Conservation (phyloP, 64 coral and sea anemone species). For the Trachythela sp. region DNA sequence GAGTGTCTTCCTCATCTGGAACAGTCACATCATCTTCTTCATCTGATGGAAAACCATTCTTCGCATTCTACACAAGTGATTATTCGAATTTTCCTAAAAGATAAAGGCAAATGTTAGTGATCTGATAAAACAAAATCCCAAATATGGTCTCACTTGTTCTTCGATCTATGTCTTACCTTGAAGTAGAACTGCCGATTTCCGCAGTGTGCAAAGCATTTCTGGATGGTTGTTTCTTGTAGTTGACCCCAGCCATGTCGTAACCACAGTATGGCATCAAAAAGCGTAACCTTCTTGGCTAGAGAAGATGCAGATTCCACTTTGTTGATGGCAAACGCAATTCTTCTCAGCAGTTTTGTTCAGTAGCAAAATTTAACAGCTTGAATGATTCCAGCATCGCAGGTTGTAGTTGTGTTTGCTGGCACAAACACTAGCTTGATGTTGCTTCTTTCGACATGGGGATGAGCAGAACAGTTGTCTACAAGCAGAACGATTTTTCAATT, state of each 20-base stretch:
- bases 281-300: neutral
- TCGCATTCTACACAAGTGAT: neutral
- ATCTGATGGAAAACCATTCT: neutral
- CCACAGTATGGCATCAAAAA: no score
- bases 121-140: no score
- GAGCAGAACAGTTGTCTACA: slow-evolving; percentile 16
- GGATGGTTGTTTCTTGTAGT: no score
- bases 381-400: neutral
- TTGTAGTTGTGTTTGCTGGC: neutral
- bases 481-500: slow-evolving; percentile 18
- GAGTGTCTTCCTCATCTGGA: no score
- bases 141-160: neutral
- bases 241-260: no score
- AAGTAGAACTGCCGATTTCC: neutral
- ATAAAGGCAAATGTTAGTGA: no score
- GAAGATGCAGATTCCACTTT: neutral
- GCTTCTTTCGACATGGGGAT: slow-evolving; percentile 9
- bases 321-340: neutral
- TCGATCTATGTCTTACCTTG: neutral
- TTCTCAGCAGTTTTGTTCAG: neutral
- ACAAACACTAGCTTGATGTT: slow-evolving; percentile 51
- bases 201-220: neutral
- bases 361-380: no score
- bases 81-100: neutral
- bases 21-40: neutral